Evolutionary conservation across 2,797 vertebrate species (phyloP).

Genomic region (Smutsia temminckii): DNA sequence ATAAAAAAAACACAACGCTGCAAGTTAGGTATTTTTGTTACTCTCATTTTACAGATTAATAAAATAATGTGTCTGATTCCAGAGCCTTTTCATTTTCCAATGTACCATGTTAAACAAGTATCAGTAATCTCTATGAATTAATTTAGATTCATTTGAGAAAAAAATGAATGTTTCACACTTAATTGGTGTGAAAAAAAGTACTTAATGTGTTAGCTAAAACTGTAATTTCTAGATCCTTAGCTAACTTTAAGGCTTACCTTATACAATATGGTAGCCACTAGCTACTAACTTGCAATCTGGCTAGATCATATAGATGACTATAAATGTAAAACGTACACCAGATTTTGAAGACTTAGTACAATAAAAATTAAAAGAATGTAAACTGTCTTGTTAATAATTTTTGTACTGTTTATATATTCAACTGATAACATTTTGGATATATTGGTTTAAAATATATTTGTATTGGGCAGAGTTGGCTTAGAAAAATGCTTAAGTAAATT

Average conservation of each 20-base stretch:
- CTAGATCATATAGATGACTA: neutral
- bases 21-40: no score
- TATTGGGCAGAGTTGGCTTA: neutral
- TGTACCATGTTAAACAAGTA: no score
- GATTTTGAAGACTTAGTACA: neutral
- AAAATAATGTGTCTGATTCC: no score
- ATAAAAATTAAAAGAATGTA: neutral
- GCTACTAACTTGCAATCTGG: neutral
- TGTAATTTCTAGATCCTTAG: neutral
- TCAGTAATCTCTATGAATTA: no score
- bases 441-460: neutral
- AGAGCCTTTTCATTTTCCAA: no score
- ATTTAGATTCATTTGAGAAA: no score
- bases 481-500: neutral
- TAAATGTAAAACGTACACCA: neutral
- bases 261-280: neutral
- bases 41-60: no score
- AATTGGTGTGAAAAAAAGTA: neutral
- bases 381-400: neutral
- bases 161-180: no score
- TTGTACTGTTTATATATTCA: neutral
- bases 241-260: neutral
- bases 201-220: neutral
- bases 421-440: neutral
- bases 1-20: no score